Evolutionary conservation across 2,113 vertebrate species (phyloP), one percentile per base, ranked within the genome.

Genomic region (Carettochelys insculpta): DNA sequence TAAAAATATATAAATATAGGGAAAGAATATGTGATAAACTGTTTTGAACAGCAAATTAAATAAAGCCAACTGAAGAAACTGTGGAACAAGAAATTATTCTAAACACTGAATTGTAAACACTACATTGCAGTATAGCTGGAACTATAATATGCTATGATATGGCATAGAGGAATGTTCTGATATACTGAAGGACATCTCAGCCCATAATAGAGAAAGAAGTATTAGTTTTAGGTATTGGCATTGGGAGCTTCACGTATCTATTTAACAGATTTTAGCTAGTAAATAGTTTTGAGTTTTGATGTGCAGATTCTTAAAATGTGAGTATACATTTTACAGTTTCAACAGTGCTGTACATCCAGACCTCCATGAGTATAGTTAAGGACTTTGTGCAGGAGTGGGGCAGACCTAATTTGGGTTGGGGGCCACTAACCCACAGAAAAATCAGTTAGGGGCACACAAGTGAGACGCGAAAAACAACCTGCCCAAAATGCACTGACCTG

Each of bases 171-270:
- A 41, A 16, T 89, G 85, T 34, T 16, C 73, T 48, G 77, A 80
- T 80, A 41, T 82, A 53, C 6, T 71, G 38, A 1, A 31, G 16
- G 80, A 12, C 8, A n/a, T 61, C 31, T 76, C 73, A 73, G 24
- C 19, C 9, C 16, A 14, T 48, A 27, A 50, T 24, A 45, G 43
- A 80, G 47, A 29, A 48, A 94, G 82, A 56, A 61, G 16, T 61
- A 0, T 19, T 77, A 19, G 3, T 31, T 86, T 75, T 13, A n/a
- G 80, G 2, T 2, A 77, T 16, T 41, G 38, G 11, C 14, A 5
- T 14, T 65, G 56, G 20, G 6, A 10, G 1, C 0, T 77, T 89
- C 12, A 53, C 4, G 0, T 0, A 1, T 6, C 5, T n/a, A 1
- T 5, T n/a, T n/a, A n/a, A 6, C 45, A 22, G 82, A 25, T 54